Percentiles rank a stretch among this genome's conserved stretches.
These are phyloP conservation scores for Tamandua tetradactyla DNA, from an alignment of 2,797 vertebrate species.

Conservation along the genomic window DNA sequence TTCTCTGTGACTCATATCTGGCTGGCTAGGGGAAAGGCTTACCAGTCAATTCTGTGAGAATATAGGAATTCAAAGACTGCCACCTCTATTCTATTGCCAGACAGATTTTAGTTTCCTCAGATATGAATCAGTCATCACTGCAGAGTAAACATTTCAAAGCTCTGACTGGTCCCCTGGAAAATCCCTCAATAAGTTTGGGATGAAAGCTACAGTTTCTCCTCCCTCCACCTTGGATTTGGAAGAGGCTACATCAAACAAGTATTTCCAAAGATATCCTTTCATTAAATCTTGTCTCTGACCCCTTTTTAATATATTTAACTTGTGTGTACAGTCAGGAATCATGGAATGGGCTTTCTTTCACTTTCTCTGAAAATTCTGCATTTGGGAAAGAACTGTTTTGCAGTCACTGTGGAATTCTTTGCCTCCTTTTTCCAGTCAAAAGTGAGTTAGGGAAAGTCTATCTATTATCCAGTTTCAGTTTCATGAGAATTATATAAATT, in stretches of 20 bases:
- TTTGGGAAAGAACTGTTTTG: not conserved
- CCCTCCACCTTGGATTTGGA: not conserved
- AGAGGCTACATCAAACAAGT: not conserved
- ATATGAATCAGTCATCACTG: not conserved
- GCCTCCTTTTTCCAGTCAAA: not conserved
- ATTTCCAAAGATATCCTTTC: not conserved
- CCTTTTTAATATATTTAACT: not conserved
- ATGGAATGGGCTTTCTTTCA: not conserved
- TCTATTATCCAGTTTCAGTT: not conserved
- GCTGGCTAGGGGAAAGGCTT: not conserved
- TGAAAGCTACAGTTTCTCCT: not conserved
- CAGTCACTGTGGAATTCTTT: not conserved
- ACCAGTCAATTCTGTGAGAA: not conserved
- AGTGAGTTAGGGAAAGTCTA: not conserved
- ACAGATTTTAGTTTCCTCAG: not conserved
- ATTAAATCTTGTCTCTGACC: not conserved
- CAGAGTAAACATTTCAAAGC: not conserved
- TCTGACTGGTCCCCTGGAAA: not conserved
- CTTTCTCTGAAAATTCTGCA: not conserved
- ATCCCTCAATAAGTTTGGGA: not conserved
- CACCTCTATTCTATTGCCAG: not conserved
- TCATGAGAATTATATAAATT: not conserved
- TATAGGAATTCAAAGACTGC: not conserved
- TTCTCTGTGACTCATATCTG: not conserved
- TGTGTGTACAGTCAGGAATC: not conserved